Evolutionary conservation across 2,888 invertebrate genomes (phyloP), one percentile per base, ranked within the genome.

Genomic region (Tinea semifulvella): DNA sequence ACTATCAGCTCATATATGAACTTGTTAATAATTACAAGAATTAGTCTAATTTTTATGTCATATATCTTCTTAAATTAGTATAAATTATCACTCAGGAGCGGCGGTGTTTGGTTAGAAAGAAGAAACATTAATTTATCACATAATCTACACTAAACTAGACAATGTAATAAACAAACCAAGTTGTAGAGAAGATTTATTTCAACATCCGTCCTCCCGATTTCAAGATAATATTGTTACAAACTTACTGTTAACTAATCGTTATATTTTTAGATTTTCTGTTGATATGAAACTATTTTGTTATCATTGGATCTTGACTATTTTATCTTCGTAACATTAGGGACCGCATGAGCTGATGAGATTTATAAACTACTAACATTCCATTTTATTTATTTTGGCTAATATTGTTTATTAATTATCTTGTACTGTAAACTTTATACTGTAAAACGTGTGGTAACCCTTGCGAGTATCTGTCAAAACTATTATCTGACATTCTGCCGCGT

Each of bases 1-100:
- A 43, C 27, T 31, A 43, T 43, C 43, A 13, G 20, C 40, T 17
- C 20, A 40, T n/a, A n/a, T n/a, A 39, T 40, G 36, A 18, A 10
- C 36, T 36, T 36, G 18, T 36, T 36, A 36, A 17, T 36, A 36
- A 36, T 36, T 36, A 18, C 16, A n/a, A 36, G 18, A 36, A 36
- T 36, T 31, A 31, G 18, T 36, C 36, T 36, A 17, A 36, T 6
- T 36, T 18, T 36, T 36, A 13, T 6, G 7, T 31, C 2, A 31
- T 31, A 14, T 31, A 31, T 31, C 14, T 13, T 31, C 7, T n/a
- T 3, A 4, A 13, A 31, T 31, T 14, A 7, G 11, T 14, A 31
- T 31, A 31, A 31, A 31, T 31, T 14, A 14, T 31, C 14, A 4
- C 13, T 14, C 14, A 31, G 31, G 31, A 31, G 11, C 31, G 31